Base-by-base conservation (phyloP, 2,113 vertebrate genomes). In the Gymnorhina tibicen region DNA sequence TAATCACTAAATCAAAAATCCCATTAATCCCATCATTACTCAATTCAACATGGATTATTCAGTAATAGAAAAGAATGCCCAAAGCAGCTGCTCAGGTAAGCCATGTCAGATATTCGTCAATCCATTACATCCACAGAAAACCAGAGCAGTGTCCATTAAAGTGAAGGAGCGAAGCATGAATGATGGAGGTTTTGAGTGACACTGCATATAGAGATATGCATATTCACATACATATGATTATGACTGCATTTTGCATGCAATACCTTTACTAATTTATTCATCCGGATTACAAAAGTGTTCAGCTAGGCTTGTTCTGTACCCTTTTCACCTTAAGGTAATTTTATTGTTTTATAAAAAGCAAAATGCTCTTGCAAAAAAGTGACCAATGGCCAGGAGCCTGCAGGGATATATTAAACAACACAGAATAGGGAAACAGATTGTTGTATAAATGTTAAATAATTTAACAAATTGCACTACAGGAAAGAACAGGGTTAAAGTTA, bases 401-500 rank as follows among this genome's bases (percentile, higher is more conserved):
- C 22, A 52, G 2, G 37, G 64, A 75, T 49, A 56, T 21, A 83
- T 83, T 82, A 58, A 87, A 85, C 41, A 89, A 92, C 68, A 93
- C 50, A 70, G 73, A 91, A 76, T 0, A 46, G 81, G 41, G 44
- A 89, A 91, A 75, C 13, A 96, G 77, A 64, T 47, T 60, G 80
- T 62, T 74, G 74, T 72, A 89, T 91, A 92, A 95, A 95, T 1
- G 15, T 39, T 69, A 78, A 91, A 95, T 93, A 85, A 97, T 96
- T 96, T 84, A 96, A 59, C 89, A 96, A 97, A 94, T 23, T 73
- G 62, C 74, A 82, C 86, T 75, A 74, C 14, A 59, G 91, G 80
- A 89, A 91, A 93, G 93, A 96, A 85, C 18, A 94, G 91, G 92
- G 97, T 94, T 98, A 96, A 97, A 95, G 97, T 97, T 95, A 96